These are phyloP conservation scores for Spicauda simplicius DNA, from an alignment of 2,888 invertebrate genomes.

Conservation along the genomic window DNA sequence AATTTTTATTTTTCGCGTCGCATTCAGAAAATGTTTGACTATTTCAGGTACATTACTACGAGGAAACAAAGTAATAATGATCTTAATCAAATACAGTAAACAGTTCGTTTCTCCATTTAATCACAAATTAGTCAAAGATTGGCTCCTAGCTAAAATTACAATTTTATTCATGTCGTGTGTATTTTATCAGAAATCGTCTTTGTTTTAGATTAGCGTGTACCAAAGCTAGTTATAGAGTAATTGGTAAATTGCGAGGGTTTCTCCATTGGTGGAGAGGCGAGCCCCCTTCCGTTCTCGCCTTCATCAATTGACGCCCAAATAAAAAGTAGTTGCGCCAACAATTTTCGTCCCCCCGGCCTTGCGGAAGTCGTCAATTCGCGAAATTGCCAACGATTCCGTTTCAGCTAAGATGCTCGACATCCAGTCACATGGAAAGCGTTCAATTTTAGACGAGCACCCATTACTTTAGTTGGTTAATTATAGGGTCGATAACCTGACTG, in stretches of 20 bases:
- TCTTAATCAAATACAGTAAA: too few species aligned
- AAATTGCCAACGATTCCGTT: constrained; percentile 62
- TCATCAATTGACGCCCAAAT: constrained; percentile 59
- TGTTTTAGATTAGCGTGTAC: neutral
- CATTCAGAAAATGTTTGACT: too few species aligned
- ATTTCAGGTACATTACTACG: too few species aligned
- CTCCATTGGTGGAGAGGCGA: constrained; percentile 52
- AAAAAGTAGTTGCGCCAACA: constrained; percentile 54
- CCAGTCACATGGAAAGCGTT: constrained; percentile 40
- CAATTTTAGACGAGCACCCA: constrained; percentile 24
- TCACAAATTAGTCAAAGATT: too few species aligned
- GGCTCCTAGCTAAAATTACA: too few species aligned
- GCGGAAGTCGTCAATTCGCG: constrained; percentile 73
- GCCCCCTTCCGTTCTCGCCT: constrained; percentile 52
- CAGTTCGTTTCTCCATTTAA: too few species aligned
- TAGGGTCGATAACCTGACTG: constrained; percentile 26
- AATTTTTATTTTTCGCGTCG: neutral
- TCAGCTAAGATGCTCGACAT: constrained; percentile 46
- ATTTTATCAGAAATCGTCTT: neutral
- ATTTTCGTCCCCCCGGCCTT: constrained; percentile 60
- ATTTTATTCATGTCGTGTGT: too few species aligned
- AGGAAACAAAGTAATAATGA: too few species aligned
- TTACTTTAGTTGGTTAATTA: constrained; percentile 26
- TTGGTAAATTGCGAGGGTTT: constrained; percentile 25
- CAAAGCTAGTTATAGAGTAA: constrained; percentile 5